Percentiles rank a stretch among this genome's conserved stretches.
Evolutionary conservation across 2,888 invertebrate genomes (phyloP).

Genomic region (Chirona hameri): DNA sequence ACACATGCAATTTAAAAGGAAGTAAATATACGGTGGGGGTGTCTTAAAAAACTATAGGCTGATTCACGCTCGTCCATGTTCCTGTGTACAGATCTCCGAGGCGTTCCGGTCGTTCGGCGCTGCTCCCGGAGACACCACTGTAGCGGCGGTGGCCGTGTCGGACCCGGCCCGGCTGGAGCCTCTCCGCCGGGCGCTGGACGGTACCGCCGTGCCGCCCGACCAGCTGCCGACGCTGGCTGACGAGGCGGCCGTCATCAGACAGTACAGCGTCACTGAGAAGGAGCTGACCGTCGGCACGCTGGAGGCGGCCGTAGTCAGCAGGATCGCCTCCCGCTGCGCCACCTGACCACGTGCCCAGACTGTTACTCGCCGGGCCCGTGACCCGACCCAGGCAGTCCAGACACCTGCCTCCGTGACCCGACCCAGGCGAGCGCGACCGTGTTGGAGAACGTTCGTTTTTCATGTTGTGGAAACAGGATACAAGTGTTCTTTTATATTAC

Average conservation of each 20-base stretch:
- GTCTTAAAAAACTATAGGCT: too few relatives aligned
- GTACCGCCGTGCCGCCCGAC: background rate
- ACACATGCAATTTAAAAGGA: too few relatives aligned
- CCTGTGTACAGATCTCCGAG: background rate
- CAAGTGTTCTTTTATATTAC: too few relatives aligned
- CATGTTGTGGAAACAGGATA: too few relatives aligned
- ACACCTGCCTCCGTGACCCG: too few relatives aligned
- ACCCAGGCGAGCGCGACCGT: too few relatives aligned
- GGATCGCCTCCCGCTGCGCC: background rate
- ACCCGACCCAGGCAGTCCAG: too few relatives aligned
- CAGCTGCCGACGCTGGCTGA: background rate
- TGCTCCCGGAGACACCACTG: background rate
- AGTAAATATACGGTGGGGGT: too few relatives aligned
- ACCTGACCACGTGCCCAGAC: background rate
- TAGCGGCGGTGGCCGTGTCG: background rate
- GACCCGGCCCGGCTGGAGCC: background rate
- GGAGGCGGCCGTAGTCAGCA: background rate
- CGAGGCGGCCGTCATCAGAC: background rate
- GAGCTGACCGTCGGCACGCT: constrained; percentile 22
- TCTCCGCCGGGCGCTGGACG: background rate
- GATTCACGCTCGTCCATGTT: too few relatives aligned
- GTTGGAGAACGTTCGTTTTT: too few relatives aligned
- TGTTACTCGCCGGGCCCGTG: too few relatives aligned
- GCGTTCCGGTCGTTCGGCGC: background rate
- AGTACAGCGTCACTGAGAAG: background rate